Base-by-base conservation (phyloP, 2,797 vertebrate genomes). In the Clarias laeviceps region DNA sequence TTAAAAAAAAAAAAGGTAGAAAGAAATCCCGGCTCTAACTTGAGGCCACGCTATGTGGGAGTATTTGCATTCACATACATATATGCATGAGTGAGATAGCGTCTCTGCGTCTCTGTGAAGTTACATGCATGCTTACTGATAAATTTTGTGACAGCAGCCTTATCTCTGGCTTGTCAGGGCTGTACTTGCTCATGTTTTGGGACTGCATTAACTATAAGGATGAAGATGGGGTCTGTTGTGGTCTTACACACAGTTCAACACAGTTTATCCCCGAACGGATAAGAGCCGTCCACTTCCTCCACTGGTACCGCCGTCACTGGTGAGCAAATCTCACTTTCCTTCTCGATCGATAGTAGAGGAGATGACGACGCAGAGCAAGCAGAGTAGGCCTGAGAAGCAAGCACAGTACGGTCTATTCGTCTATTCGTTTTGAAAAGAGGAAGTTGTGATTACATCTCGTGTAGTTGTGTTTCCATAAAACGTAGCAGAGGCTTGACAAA, bases 131-230 rank as follows among this genome's bases (percentile, higher is more conserved):
- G 82, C 66, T 89, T 61, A 17, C 84, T 90, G 88, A 89, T 92
- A 89, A 89, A 12, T 50, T 84, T 84, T 77, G 85, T 89, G 84
- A 80, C 85, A 74, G 82, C 29, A 0, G 81, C 40, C n/a, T 90
- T 92, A 91, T 92, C 89, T 90, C 34, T 76, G 83, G 69, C 73
- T 79, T 87, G 88, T 89, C 86, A 89, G 87, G 82, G 78, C 62
- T 82, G 56, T 27, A 11, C 24, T 62, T 64, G 56, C 78, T 72
- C 40, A 32, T 89, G 68, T 59, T 82, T 50, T 4, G 34, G 24
- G 40, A 80, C 22, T 9, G 7, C 37, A 24, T 2, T 4, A 56
- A 61, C 50, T 34, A 0, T 9, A 29, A 54, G 27, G n/a, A 80
- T 50, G 57, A 80, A 8, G 70, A 65, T 37, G 34, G 27, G 61